phyloP scores from a whole-genome alignment of 2,888 invertebrate species.

The Zygothrica quintamaculata region DNA sequence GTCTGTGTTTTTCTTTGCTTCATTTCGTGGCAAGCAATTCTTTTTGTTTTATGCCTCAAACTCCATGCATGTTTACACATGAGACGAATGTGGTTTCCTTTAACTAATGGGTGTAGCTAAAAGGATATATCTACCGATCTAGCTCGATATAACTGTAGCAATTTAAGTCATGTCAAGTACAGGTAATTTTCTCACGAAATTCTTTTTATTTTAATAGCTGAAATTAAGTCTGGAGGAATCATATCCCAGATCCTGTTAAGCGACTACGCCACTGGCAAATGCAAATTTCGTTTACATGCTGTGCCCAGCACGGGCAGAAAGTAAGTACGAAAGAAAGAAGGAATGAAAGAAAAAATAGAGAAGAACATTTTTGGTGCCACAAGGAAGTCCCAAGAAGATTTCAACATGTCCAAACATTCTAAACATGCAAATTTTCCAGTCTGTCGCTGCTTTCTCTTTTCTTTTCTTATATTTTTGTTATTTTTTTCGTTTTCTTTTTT shows the following conservation, averaged over 20 bases:
- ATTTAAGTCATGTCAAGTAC: too few relatives aligned
- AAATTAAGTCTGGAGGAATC: conserved; percentile 20
- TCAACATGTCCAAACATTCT: conserved; percentile 78
- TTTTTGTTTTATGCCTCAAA: conserved; percentile 22
- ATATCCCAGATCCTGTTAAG: conserved; percentile 19
- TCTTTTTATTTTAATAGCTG: conserved; percentile 36
- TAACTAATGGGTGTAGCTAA: conserved; percentile 24
- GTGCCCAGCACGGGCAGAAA: conserved; percentile 26
- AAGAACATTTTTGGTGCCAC: conserved; percentile 40
- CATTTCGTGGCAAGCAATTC: conserved; percentile 41
- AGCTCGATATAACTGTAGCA: too few relatives aligned
- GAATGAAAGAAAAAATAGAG: too few relatives aligned
- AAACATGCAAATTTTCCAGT: conserved; percentile 81
- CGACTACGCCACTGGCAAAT: conserved; percentile 70
- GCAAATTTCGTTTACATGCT: conserved; percentile 70
- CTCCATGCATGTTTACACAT: conserved; percentile 64
- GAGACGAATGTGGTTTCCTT: conserved; percentile 35
- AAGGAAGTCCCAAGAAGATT: conserved; percentile 77
- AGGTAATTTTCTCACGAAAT: conserved; percentile 4
- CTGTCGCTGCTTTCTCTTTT: conserved; percentile 69
- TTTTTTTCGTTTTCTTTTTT: conserved; percentile 4
- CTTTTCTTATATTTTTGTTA: conserved; percentile 17
- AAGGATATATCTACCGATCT: neutral
- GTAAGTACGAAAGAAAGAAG: conserved; percentile 15
- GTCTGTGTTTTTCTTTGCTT: conserved; percentile 23